These are phyloP conservation scores for Oryzaephilus surinamensis DNA, from an alignment of 1,140 invertebrate genomes.

Conservation along the genomic window DNA sequence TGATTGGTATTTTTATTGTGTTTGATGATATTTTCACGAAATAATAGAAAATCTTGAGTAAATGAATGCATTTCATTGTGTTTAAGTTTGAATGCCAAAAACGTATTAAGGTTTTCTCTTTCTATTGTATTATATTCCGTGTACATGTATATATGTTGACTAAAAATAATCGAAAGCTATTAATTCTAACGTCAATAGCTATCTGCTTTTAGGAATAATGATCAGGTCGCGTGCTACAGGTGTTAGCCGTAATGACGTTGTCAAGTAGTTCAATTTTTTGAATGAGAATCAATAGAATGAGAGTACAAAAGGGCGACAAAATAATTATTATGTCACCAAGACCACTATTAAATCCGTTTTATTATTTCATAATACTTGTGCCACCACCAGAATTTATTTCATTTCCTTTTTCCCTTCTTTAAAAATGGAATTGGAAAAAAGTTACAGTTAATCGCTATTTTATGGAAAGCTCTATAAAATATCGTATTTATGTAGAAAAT, in stretches of 20 bases:
- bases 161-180: conserved; percentile 31
- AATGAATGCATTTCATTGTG: conserved; percentile 7
- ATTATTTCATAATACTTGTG: too few species aligned
- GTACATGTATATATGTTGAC: conserved; percentile 26
- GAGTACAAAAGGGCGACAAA: too few species aligned
- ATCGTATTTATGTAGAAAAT: too few species aligned
- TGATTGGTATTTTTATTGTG: conserved; percentile 6
- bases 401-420: too few species aligned
- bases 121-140: too few species aligned
- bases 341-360: too few species aligned
- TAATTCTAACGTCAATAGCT: conserved; percentile 28
- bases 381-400: too few species aligned
- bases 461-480: too few species aligned
- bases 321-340: conserved; percentile 6
- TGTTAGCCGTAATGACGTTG: conserved; percentile 24
- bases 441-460: too few species aligned
- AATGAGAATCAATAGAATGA: conserved; percentile 14
- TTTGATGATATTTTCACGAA: conserved; percentile 7
- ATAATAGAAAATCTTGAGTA: neutral
- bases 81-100: too few species aligned
- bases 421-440: too few species aligned
- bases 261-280: conserved; percentile 20
- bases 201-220: conserved; percentile 25
- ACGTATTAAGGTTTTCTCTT: too few species aligned
- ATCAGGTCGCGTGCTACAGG: conserved; percentile 27